Conservation (phyloP, 2,797 vertebrate genomes). For the Tangara arthus region DNA sequence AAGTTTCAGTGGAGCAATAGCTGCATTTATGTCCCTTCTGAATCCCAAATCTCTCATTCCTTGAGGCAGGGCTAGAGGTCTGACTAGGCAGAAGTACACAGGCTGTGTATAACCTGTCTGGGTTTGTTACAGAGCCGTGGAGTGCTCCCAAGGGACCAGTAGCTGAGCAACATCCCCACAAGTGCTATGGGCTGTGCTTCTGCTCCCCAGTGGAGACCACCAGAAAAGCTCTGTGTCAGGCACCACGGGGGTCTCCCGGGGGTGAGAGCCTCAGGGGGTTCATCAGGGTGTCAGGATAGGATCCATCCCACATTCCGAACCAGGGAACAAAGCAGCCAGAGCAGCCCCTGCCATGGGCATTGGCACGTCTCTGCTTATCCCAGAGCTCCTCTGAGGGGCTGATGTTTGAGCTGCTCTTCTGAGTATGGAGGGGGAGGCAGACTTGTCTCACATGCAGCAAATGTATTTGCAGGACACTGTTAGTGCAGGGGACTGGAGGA, state of each 20-base stretch:
- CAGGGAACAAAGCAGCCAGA: not conserved
- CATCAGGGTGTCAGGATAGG: not conserved
- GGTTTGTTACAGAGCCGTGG: not conserved
- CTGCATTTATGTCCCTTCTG: not conserved
- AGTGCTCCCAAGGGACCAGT: not conserved
- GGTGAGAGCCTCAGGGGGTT: rapidly evolving
- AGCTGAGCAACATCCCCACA: not conserved
- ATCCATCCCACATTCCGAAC: not conserved
- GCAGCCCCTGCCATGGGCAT: rapidly evolving
- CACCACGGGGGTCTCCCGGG: rapidly evolving
- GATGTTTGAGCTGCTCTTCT: not conserved
- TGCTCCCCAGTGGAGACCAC: not conserved
- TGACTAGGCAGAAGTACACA: not conserved
- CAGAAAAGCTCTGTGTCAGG: not conserved
- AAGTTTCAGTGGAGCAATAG: not conserved
- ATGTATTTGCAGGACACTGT: not conserved
- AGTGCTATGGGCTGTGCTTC: not conserved
- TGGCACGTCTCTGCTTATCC: not conserved
- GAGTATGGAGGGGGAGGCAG: not conserved
- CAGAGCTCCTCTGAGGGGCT: not conserved
- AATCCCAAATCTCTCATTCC: not conserved
- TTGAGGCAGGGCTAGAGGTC: not conserved
- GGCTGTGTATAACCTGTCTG: not conserved
- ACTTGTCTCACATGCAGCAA: not conserved
- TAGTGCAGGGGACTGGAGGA: not conserved